Base-by-base conservation (phyloP, 2,113 vertebrate species). In the Dolichotis patagonum region DNA sequence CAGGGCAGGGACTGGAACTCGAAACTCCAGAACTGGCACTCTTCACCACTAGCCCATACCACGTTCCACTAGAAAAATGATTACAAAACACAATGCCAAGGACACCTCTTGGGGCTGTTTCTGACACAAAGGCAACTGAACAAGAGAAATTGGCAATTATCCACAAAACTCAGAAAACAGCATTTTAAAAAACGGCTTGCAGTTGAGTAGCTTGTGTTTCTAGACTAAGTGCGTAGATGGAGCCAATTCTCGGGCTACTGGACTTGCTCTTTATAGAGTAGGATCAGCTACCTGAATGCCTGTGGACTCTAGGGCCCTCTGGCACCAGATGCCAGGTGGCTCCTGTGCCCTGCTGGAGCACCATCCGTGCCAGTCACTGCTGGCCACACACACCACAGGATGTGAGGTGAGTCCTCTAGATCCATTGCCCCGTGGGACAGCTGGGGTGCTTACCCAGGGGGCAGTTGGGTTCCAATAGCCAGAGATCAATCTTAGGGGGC, bases 121-220 rank as follows among this genome's bases (percentile, higher is more conserved):
- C 41, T 41, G 71, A 84, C 24, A 35, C 60, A 80, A 77, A 95
- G 73, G 43, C 69, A 86, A 46, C 3, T 38, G 54, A 35, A 49
- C 7, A 10, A 75, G 41, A 95, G 77, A 89, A 91, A 13, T 41
- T 85, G 71, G 43, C 41, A 52, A 35, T 93, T 46, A 89, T 56
- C 46, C 30, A 73, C 84, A 77, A 67, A 91, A 92, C 56, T 93
- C 43, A 92, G 65, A 93, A 82, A 81, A 75, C 2, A 85, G 49
- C n/a, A 38, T 28, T 26, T 19, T 77, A 81, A 63, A 65, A 56
- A 35, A 28, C 11, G 14, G 8, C 69, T 43, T 75, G 19, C 30
- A 12, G 35, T 52, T 90, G 35, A 8, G 43, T 58, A 89, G 28
- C 80, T 38, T 14, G 62, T 85, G 49, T 69, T 94, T 94, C 91